These are phyloP conservation scores for Podarcis muralis DNA, from an alignment of 2,113 vertebrate species.

Conservation along the genomic window DNA sequence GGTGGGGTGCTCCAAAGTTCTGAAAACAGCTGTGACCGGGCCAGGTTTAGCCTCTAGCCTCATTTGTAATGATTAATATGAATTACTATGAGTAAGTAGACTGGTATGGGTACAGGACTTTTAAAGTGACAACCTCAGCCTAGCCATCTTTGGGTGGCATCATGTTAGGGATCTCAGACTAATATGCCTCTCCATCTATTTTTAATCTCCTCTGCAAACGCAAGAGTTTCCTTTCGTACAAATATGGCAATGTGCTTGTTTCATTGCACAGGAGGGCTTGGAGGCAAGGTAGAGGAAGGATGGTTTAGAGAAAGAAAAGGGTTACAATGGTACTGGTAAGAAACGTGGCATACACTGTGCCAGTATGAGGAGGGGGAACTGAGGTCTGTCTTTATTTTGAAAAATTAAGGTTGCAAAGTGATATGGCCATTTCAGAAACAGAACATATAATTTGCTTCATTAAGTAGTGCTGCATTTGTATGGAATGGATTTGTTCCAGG, in stretches of 20 bases:
- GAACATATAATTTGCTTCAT: not conserved
- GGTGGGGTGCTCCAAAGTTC: slow-evolving; percentile 44
- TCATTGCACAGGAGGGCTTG: not conserved
- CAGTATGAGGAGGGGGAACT: not conserved
- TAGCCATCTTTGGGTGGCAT: not conserved
- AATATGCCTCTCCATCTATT: not conserved
- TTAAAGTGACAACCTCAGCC: slow-evolving; percentile 1
- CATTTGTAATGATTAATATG: slow-evolving; percentile 67
- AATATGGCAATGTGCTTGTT: not conserved
- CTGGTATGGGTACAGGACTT: slow-evolving; percentile 37
- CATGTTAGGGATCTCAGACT: not conserved
- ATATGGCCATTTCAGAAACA: not conserved
- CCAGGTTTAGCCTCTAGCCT: slow-evolving; percentile 48
- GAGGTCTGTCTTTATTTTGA: not conserved
- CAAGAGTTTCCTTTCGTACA: not conserved
- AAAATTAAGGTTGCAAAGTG: not conserved
- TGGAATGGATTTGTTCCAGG: not conserved
- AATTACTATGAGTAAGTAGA: slow-evolving; percentile 52
- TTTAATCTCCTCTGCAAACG: not conserved
- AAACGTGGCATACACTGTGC: not conserved
- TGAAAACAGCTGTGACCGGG: slow-evolving; percentile 51
- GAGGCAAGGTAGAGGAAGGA: not conserved
- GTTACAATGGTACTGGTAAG: not conserved
- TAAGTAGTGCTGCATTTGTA: not conserved
- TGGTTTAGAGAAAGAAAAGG: not conserved